Base-by-base conservation (phyloP, 2,797 vertebrate genomes). In the Discoglossus pictus region DNA sequence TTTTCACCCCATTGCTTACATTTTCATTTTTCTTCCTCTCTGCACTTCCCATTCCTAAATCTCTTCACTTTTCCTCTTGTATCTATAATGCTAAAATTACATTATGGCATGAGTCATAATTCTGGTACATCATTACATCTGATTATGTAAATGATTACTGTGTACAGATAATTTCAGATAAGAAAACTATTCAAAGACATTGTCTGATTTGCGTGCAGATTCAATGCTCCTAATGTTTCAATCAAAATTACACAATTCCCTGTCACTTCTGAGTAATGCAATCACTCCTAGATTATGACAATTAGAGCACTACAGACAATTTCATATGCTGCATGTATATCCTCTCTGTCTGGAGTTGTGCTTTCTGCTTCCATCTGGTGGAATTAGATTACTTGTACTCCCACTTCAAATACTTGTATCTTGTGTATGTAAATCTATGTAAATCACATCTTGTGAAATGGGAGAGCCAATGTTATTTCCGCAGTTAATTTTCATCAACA, bases 401-500 rank as follows among this genome's bases (percentile, higher is more conserved):
- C 68, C 68, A 71, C 60, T 51, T 38, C 44, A 21, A 52, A 44
- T 12, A 27, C 60, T 63, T 64, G 44, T 58, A 58, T 56, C 63
- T 43, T 43, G 36, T 40, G 21, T 64, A 63, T 71, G 68, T 71
- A 71, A 64, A 71, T 58, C 59, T 40, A 56, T 56, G 43, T 50
- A 71, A 71, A 71, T 71, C 52, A 64, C 68, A 56, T 71, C 61
- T 64, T 25, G 35, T 64, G 59, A 52, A 64, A 58, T 15, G 43
- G 38, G 52, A 71, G 44, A 51, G 35, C 35, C 43, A 51, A 51
- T 50, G 42, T 50, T 52, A 74, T 24, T 72, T 44, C 44, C 42
- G 36, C 47, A 43, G 46, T 75, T 78, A 56, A 62, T 79, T 78
- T 79, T 20, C 38, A 68, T 65, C 16, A 61, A 40, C 38, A 80